phyloP scores from a whole-genome alignment of 2,113 vertebrate genomes.

The Tympanuchus pallidicinctus region DNA sequence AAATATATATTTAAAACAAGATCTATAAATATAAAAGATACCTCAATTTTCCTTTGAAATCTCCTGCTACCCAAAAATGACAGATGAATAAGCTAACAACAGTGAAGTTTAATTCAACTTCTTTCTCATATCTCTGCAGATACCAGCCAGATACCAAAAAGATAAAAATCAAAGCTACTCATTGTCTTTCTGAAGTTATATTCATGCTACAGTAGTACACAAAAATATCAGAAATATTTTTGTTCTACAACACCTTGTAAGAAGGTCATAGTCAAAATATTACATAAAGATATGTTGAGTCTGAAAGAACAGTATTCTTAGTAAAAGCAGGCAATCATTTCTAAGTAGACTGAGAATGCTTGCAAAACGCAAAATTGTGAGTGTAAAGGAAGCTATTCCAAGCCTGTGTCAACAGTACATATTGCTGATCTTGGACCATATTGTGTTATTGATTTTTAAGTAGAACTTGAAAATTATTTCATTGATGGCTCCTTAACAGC shows the following conservation, averaged over 20 bases:
- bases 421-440: neutral
- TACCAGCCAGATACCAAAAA: neutral
- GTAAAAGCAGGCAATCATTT: neutral
- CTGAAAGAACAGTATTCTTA: neutral
- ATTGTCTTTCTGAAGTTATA: neutral
- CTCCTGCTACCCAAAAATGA: neutral
- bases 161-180: slow-evolving; percentile 1
- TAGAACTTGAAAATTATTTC: slow-evolving; percentile 41
- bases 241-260: neutral
- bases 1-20: neutral
- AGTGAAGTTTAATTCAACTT: neutral
- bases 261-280: neutral
- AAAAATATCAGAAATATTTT: neutral
- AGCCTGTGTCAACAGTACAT: neutral
- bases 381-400: neutral
- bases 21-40: neutral
- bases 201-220: neutral
- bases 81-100: neutral
- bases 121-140: neutral
- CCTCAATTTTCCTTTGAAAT: neutral
- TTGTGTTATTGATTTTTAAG: slow-evolving; percentile 43
- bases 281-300: neutral
- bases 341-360: neutral
- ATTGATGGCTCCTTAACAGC: slow-evolving; percentile 37
- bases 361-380: neutral